Evolutionary conservation across 2,888 invertebrate genomes (phyloP), one percentile per base, ranked within the genome.

Genomic region (Zygaena filipendulae): DNA sequence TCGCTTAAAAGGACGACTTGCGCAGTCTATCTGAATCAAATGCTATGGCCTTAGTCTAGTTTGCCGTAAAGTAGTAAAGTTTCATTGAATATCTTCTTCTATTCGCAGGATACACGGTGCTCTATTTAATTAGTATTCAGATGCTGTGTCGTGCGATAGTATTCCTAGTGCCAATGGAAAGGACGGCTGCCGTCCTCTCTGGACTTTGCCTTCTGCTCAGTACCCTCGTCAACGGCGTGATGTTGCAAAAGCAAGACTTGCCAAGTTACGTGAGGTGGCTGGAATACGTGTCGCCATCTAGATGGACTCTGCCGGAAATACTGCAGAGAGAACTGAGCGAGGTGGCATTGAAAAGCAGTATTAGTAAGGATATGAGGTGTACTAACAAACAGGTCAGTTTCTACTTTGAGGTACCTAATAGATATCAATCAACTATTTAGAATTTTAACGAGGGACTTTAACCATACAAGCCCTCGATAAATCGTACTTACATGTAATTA

Each of bases 281-380:
- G 37, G 82, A 85, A 42, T 83, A 84, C 42, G 75, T 86, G 23
- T 89, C 90, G 2, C 92, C 92, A 1, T 83, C 87, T 1, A 80
- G 85, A 31, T 92, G 92, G 91, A 59, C 87, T 2, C 51, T 90
- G 40, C 86, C 89, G 1, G 84, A 86, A 37, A 58, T 92, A 25
- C 59, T 88, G 29, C 80, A 81, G 33, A 75, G 84, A 37, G 91
- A 92, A 49, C 82, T 88, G 28, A 84, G 84, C 14, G 79, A 82
- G 10, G 83, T 84, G 23, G 87, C 89, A 0, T 61, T 90, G 30
- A 74, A 66, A 35, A 82, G 75, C 44, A 79, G 74, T 37, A 72
- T 74, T 32, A 16, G 16, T 40, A 74, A 70, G 27, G 69, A 79
- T 21, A 46, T 68, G 25, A 72, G 82, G 42, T 90, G 90, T 54